Evolutionary conservation across 2,113 vertebrate genomes (phyloP).

Genomic region (Microtus pennsylvanicus): DNA sequence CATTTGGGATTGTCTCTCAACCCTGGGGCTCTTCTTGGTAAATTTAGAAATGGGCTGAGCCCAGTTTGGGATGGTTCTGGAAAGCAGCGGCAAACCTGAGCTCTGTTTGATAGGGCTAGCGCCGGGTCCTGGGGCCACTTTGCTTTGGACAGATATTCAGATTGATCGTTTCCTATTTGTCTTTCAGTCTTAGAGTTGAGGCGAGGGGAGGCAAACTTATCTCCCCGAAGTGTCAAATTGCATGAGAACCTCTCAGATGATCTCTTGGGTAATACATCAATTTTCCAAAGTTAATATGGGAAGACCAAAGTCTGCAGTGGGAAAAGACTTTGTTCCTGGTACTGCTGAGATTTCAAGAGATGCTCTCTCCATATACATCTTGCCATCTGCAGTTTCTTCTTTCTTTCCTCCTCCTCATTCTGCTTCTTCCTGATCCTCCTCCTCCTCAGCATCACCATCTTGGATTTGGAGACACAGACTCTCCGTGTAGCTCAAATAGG

Average conservation of each 20-base stretch:
- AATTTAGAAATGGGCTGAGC: slow-evolving; percentile 75
- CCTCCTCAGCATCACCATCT: not conserved
- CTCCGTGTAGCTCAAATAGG: not conserved
- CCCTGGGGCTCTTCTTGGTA: slow-evolving; percentile 76
- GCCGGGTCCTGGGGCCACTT: slow-evolving; percentile 59
- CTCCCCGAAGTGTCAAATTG: slow-evolving; percentile 53
- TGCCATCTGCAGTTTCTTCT: not conserved
- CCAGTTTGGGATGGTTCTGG: slow-evolving; percentile 66
- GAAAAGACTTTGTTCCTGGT: slow-evolving; percentile 21
- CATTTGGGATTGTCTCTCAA: slow-evolving; percentile 81
- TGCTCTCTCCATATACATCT: not conserved
- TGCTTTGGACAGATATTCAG: slow-evolving; percentile 80
- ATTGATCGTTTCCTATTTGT: slow-evolving; percentile 80
- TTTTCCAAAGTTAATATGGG: slow-evolving; percentile 58
- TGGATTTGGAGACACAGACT: not conserved
- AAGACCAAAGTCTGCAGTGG: not conserved
- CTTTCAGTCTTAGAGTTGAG: slow-evolving; percentile 81
- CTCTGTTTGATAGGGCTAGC: slow-evolving; percentile 45
- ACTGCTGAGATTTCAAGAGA: not conserved
- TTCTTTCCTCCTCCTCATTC: not conserved
- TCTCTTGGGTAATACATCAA: slow-evolving; percentile 56
- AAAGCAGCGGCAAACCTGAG: slow-evolving; percentile 61
- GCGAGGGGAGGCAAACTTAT: slow-evolving; percentile 61
- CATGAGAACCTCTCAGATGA: slow-evolving; percentile 44
- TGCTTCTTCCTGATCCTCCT: not conserved